A percentile compares a stretch with the other conserved stretches of the same genome.
Conservation (phyloP, 2,888 invertebrate species). For the Drosophila mimetica region DNA sequence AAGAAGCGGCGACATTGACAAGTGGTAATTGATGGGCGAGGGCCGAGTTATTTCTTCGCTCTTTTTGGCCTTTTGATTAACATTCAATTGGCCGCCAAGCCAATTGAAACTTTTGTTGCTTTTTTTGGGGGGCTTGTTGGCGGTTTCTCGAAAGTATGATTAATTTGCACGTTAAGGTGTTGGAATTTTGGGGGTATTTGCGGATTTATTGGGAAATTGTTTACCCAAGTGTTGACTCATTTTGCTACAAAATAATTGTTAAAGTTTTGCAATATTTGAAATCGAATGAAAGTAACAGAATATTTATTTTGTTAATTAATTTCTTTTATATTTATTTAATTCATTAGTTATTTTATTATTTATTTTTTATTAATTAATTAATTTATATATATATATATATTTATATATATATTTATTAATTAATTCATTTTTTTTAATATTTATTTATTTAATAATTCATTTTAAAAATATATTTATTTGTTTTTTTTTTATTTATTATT, state of each 20-base stretch:
- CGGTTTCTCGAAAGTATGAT: conserved; percentile 16
- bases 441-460: too few relatives aligned
- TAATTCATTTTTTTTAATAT: too few relatives aligned
- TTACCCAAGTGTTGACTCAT: not conserved
- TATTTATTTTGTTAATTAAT: too few relatives aligned
- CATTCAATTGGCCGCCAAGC: conserved; percentile 23
- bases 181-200: not conserved
- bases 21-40: conserved; percentile 67
- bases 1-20: conserved; percentile 47
- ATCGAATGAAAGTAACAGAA: too few relatives aligned
- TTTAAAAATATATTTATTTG: too few relatives aligned
- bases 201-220: conserved; percentile 3
- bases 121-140: conserved; percentile 3
- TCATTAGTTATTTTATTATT: too few relatives aligned
- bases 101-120: conserved; percentile 6
- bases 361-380: too few relatives aligned
- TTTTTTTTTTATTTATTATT: too few relatives aligned
- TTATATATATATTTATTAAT: too few relatives aligned
- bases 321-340: too few relatives aligned
- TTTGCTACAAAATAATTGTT: not conserved
- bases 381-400: too few relatives aligned
- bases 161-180: conserved; percentile 10
- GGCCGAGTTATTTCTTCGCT: conserved; percentile 33
- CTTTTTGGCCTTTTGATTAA: conserved; percentile 30
- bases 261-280: too few relatives aligned